Conservation (phyloP, 2,113 vertebrate species). For the Marmota monax region DNA sequence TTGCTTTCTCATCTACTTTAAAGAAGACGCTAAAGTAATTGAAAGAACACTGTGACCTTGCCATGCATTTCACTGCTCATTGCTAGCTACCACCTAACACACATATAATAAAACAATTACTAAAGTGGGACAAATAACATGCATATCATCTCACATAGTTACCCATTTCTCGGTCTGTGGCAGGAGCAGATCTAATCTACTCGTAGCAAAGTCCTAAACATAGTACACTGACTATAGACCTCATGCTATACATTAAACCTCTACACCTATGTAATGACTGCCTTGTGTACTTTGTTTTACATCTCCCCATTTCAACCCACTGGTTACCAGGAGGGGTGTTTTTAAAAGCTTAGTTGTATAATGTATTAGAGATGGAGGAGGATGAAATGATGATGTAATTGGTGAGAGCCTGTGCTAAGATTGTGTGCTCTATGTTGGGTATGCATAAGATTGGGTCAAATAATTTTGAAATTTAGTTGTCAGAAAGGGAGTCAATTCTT, state of each 20-base stretch:
- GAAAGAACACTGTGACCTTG: too few relatives aligned
- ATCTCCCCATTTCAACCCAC: not conserved
- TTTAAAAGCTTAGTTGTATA: not conserved
- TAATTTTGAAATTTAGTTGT: not conserved
- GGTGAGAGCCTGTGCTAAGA: not conserved
- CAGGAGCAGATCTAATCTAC: not conserved
- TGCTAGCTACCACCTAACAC: too few relatives aligned
- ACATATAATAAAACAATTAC: not conserved
- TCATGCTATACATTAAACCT: not conserved
- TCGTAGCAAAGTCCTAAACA: not conserved
- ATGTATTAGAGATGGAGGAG: not conserved
- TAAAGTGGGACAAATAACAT: not conserved
- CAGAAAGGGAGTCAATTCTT: not conserved
- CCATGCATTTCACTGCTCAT: too few relatives aligned
- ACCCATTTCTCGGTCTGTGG: not conserved
- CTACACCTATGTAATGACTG: not conserved
- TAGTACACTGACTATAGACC: accelerated
- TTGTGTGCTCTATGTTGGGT: not conserved
- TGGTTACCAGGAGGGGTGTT: not conserved
- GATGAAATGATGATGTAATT: not conserved
- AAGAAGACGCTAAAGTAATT: too few relatives aligned
- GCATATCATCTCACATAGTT: not conserved
- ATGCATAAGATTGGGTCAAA: not conserved
- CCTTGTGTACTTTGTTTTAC: not conserved
- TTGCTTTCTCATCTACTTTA: too few relatives aligned